Percentiles rank a stretch among this genome's conserved stretches.
Conservation (phyloP, 2,797 vertebrate genomes). For the Sebastes aleutianus region DNA sequence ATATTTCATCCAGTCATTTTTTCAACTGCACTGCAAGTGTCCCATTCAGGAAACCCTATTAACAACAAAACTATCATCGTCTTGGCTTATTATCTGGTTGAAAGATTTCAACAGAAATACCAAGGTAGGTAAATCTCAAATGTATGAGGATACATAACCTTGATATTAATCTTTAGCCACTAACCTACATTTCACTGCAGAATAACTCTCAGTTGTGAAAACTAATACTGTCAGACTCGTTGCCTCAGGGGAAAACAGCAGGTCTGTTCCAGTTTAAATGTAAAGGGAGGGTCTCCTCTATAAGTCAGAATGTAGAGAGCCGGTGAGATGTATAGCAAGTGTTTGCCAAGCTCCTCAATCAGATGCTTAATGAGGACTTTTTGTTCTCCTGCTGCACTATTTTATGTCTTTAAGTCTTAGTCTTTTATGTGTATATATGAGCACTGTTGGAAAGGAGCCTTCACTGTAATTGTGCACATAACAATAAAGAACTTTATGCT, state of each 20-base stretch:
- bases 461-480: background rate
- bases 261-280: background rate
- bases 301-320: constrained; percentile 15
- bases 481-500: background rate
- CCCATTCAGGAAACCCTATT: background rate
- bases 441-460: background rate
- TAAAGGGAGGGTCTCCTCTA: background rate
- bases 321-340: constrained; percentile 13
- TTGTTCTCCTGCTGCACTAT: background rate
- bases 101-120: background rate
- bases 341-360: constrained; percentile 32
- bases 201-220: background rate
- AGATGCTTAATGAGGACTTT: constrained; percentile 35
- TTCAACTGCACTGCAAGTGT: background rate
- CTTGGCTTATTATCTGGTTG: background rate
- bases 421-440: background rate
- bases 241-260: background rate
- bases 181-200: constrained; percentile 1
- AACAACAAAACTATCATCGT: background rate
- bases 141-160: background rate
- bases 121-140: background rate
- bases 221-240: background rate
- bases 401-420: background rate
- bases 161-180: background rate
- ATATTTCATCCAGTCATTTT: background rate